Evolutionary conservation across 2,888 invertebrate genomes (phyloP).

Genomic region (Xestia sexstrigata): DNA sequence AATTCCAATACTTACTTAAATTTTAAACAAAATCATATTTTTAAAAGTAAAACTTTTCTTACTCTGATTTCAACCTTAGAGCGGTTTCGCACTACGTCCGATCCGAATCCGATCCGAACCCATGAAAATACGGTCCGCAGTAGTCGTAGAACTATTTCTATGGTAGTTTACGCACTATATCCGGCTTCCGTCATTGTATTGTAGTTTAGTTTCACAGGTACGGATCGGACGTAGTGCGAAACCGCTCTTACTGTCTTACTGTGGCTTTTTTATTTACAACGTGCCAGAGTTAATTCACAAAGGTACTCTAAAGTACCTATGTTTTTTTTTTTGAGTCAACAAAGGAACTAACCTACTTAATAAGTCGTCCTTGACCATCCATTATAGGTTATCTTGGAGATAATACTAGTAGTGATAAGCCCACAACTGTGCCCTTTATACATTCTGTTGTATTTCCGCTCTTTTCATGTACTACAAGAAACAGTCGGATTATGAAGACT

Average conservation of each 20-base stretch:
- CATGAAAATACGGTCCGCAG: too few relatives aligned
- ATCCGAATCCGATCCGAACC: too few relatives aligned
- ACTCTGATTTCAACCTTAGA: too few relatives aligned
- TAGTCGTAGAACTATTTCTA: too few relatives aligned
- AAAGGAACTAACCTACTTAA: conserved; percentile 3
- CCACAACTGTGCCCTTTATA: conserved; percentile 6
- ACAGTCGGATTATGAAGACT: not conserved
- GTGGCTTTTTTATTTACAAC: not conserved
- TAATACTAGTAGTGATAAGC: conserved; percentile 1
- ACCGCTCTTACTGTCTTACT: not conserved
- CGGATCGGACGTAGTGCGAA: too few relatives aligned
- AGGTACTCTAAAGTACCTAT: not conserved
- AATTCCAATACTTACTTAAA: not conserved
- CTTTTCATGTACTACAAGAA: not conserved
- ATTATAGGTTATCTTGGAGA: conserved; percentile 23
- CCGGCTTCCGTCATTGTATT: too few relatives aligned
- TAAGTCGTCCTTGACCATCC: conserved; percentile 17
- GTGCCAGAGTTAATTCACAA: not conserved
- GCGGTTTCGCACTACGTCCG: too few relatives aligned
- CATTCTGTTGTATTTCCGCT: not conserved
- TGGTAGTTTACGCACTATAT: too few relatives aligned
- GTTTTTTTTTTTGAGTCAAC: not conserved
- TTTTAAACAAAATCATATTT: too few relatives aligned
- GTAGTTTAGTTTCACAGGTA: too few relatives aligned
- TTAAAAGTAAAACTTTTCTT: too few relatives aligned